A percentile compares a stretch with the other conserved stretches of the same genome.
These are phyloP conservation scores for Campylorhamphus procurvoides DNA, from an alignment of 2,113 vertebrate species.

Conservation along the genomic window DNA sequence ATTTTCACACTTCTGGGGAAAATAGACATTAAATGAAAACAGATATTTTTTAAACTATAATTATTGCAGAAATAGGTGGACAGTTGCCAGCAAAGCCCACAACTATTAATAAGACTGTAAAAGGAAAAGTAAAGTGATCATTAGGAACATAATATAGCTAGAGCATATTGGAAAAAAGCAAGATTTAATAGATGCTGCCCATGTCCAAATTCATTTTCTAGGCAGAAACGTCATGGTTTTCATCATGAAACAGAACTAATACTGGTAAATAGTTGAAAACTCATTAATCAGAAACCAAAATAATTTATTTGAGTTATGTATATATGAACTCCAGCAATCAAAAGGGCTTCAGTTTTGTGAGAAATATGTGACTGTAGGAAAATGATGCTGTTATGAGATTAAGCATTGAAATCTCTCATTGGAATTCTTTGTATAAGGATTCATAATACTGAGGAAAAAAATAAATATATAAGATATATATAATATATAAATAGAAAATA, in stretches of 20 bases:
- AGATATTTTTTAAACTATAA: background rate
- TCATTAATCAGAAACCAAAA: background rate
- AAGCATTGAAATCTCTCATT: background rate
- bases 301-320: background rate
- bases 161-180: background rate
- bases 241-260: background rate
- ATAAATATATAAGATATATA: background rate
- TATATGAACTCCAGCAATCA: background rate
- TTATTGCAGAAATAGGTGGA: background rate
- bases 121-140: background rate
- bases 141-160: background rate
- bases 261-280: background rate
- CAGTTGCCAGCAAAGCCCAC: background rate
- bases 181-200: background rate
- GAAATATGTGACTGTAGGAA: background rate
- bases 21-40: background rate
- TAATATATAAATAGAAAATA: background rate
- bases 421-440: background rate
- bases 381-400: background rate
- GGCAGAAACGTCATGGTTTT: background rate
- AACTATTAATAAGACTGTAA: background rate
- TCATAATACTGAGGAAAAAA: background rate
- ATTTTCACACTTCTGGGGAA: background rate
- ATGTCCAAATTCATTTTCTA: background rate
- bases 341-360: background rate